Evolutionary conservation across 2,113 vertebrate species (phyloP).

Genomic region (Apodemus sylvaticus): DNA sequence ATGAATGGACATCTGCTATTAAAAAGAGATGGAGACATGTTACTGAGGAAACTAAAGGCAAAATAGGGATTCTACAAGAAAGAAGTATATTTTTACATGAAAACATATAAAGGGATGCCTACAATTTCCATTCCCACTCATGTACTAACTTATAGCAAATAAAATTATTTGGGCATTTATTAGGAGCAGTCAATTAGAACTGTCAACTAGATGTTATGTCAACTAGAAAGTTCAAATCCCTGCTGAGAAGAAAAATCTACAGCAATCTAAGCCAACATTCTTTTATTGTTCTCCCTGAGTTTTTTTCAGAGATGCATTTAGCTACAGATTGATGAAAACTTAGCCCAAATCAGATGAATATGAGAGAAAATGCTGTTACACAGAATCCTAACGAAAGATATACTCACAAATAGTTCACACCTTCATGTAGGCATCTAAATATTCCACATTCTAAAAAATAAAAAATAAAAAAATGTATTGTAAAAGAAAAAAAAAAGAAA

Average conservation of each 20-base stretch:
- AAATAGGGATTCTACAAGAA: background rate
- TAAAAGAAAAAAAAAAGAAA: background rate
- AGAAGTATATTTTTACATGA: background rate
- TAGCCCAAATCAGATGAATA: background rate
- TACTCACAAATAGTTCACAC: background rate
- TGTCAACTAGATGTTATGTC: background rate
- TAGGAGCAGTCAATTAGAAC: background rate
- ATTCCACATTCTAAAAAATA: background rate
- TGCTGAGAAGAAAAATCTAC: background rate
- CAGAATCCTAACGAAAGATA: background rate
- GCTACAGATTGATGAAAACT: background rate
- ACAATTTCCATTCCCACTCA: background rate
- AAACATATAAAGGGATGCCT: background rate
- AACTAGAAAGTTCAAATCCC: background rate
- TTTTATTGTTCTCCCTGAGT: background rate
- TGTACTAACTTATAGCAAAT: background rate
- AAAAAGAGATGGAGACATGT: background rate
- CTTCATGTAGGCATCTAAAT: background rate
- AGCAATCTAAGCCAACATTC: background rate
- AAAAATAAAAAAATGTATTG: too few relatives aligned
- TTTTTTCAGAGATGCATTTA: background rate
- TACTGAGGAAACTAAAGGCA: slow-evolving; percentile 21
- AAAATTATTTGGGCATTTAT: background rate
- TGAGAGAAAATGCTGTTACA: background rate
- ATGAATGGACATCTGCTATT: background rate